Evolutionary conservation across 2,797 vertebrate genomes (phyloP).

Genomic region (Xyrichtys novacula): DNA sequence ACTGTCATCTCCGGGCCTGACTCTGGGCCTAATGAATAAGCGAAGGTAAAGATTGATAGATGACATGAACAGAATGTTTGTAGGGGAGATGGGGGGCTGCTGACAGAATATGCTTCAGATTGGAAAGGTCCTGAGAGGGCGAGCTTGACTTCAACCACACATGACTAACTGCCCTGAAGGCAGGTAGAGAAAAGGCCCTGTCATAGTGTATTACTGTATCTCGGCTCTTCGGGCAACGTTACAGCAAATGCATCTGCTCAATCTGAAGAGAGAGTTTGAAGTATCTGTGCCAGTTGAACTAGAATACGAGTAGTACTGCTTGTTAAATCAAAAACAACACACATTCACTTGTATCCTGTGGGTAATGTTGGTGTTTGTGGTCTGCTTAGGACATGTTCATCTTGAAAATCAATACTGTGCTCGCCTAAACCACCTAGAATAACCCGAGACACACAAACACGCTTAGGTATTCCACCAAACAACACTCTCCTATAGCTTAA

Average conservation of each 20-base stretch:
- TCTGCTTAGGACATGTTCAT: conserved; percentile 34
- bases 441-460: conserved; percentile 53
- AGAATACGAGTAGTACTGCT: conserved; percentile 58
- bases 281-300: conserved; percentile 54
- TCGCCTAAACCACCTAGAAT: conserved; percentile 19
- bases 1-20: conserved; percentile 68
- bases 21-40: conserved; percentile 63
- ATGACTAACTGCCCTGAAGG: conserved; percentile 78
- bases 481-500: neutral
- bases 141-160: conserved; percentile 74
- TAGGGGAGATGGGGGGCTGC: conserved; percentile 60
- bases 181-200: conserved; percentile 81
- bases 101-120: conserved; percentile 77
- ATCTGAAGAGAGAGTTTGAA: conserved; percentile 37
- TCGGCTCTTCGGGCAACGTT: conserved; percentile 70
- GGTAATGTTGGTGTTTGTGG: conserved; percentile 37
- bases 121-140: conserved; percentile 75
- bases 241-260: conserved; percentile 58
- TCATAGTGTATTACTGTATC: conserved; percentile 82
- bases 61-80: conserved; percentile 79
- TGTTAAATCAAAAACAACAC: conserved; percentile 63
- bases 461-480: conserved; percentile 32
- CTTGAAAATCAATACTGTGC: conserved; percentile 42
- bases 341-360: conserved; percentile 46
- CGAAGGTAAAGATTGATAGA: conserved; percentile 81